Base-by-base conservation (phyloP, 92 coral and sea anemone genomes). In the Phenganax marumi region DNA sequence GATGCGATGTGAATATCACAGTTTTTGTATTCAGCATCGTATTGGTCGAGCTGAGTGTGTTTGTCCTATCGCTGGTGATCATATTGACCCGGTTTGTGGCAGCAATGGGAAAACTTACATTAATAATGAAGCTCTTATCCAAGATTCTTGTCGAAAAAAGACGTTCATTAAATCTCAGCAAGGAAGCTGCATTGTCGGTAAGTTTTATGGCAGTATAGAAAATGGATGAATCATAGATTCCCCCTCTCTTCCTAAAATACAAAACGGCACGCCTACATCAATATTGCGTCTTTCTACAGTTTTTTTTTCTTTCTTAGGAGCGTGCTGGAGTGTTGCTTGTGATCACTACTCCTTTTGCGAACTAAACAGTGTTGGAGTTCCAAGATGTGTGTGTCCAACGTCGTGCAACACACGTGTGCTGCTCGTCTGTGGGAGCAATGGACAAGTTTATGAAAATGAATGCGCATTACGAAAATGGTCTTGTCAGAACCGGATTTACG, bases 401-500 rank as follows among this genome's bases (percentile, higher is more conserved):
- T 85, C 96, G 70, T 96, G 99, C 54, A 90, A 90, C 43, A n/a
- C 21, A 18, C 89, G 81, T 19, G 88, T 84, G 79, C 77, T 90
- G 57, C 96, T 91, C 83, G 93, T 92, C 73, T 96, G 99, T 70
- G 99, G 99, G 58, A 92, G 93, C 52, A 93, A 96, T 77, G 92
- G 93, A 26, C 85, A 91, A 50, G 86, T 97, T 8, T 96, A 96
- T 69, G 97, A 89, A 19, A 92, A 96, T 71, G 87, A 86, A 33
- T 96, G 99, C 47, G 80, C 84, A 50, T 76, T 96, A 81, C 82
- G 97, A 52, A 91, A 91, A 25, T 93, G 80, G 76, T 89, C 97
- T 10, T 96, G 99, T 60, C 86, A 89, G 89, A 76, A 97, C 24
- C 88, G 80, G 21, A 89, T 89, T 17, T 87, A 81, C 75, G 96